Base-by-base conservation (phyloP, 92 coral and sea anemone species). In the Scolanthus callimorphus region DNA sequence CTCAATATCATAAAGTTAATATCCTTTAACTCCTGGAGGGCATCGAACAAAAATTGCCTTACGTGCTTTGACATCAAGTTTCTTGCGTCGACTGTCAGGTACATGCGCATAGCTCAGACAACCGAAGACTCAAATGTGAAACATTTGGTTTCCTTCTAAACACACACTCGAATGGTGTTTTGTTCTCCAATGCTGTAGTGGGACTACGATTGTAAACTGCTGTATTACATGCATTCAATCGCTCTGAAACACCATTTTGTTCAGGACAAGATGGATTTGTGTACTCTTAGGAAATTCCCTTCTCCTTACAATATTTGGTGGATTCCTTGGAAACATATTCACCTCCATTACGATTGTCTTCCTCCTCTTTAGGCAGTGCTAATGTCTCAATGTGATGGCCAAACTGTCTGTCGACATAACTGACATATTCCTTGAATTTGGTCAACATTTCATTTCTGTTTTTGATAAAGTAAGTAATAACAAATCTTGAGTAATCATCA, bases 221-320 rank as follows among this genome's bases (percentile, higher is more conserved):
- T 52, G 66, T 54, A 27, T 58, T 78, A 52, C 81, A 77, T n/a
- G 84, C 74, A 56, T 74, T 83, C 75, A 70, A 58, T 37, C 64
- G 44, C 48, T 69, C 73, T 4, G 79, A 59, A 29, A 76, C 79
- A 26, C 88, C 83, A 51, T 77, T 70, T 56, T 82, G 84, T 59
- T 82, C 74, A 31, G 77, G 89, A 54, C 80, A 29, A 63, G 72
- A 72, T 3, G 85, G 82, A 59, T 72, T 77, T 17, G 81, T 80
- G 39, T 72, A 80, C 55, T 80, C 70, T 20, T 50, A 76, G 9
- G 50, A 73, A 65, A 73, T 55, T 44, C 73, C 77, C 29, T 80
- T 80, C 45, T 81, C 72, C 1, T 65, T 45, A 58, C 85, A 79
- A 80, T 63, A 64, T 59, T 71, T 49, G 1, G 34, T 56, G 49